phyloP scores from a whole-genome alignment of 2,113 vertebrate species.

The Euleptes europaea region DNA sequence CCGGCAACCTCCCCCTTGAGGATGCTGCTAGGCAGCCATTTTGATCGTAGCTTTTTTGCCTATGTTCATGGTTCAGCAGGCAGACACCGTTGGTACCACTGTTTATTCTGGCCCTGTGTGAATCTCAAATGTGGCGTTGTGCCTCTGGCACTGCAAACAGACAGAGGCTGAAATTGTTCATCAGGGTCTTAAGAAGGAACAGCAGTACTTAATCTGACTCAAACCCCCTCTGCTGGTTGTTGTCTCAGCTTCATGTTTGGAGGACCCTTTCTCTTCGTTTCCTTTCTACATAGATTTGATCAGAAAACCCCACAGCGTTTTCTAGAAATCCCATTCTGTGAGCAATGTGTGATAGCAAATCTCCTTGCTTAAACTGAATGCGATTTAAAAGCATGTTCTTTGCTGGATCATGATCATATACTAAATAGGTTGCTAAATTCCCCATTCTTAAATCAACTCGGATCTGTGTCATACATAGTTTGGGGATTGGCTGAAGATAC shows the following conservation, averaged over 20 bases:
- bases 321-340: background rate
- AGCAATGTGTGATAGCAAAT: background rate
- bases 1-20: background rate
- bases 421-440: background rate
- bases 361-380: background rate
- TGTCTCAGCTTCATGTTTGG: background rate
- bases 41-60: background rate
- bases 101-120: background rate
- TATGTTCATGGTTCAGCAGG: background rate
- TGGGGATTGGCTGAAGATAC: rapidly evolving
- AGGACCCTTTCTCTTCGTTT: background rate
- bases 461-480: background rate
- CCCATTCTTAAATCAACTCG: background rate
- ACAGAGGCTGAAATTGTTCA: background rate
- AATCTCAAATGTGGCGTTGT: background rate
- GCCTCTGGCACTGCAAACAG: background rate
- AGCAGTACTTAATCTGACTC: background rate
- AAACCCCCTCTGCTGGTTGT: background rate
- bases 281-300: background rate
- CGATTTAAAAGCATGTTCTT: background rate
- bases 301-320: background rate
- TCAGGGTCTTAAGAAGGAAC: background rate
- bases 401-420: background rate
- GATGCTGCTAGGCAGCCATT: background rate
- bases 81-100: background rate